Base-by-base conservation (phyloP, 1,140 invertebrate genomes). In the Drosophila parvula region DNA sequence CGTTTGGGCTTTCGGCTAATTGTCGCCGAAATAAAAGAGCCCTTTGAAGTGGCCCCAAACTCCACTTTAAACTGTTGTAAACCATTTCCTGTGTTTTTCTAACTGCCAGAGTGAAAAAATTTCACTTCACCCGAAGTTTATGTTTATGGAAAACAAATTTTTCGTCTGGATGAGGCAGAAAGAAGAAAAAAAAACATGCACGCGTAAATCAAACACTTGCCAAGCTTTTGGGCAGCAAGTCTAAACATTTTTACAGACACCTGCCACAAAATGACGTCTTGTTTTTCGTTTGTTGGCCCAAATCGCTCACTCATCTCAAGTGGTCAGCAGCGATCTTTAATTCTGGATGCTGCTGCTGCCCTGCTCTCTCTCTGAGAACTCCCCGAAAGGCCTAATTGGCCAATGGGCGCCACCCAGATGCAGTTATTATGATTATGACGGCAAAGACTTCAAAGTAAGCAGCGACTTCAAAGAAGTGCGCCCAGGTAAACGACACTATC, bases 231-330 rank as follows among this genome's bases (percentile, higher is more conserved):
- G 69, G 16, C 70, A 74, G 62, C 51, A 78, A 88, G 79, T 88
- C 84, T 88, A 88, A 88, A 88, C 84, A 88, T 88, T 88, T 88
- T 89, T 89, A 88, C 84, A 88, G 79, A 89, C 83, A 89, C 83
- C 83, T 88, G 84, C 84, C 84, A 89, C 64, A 77, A 88, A 30
- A 79, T 88, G 83, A 88, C 83, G 84, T 83, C 84, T 88, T 88
- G 84, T 89, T 88, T 79, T 89, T 64, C 73, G 64, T 56, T 55
- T 62, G 65, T 76, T 86, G 84, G 77, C 83, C 83, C 82, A 45
- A 83, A 88, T 88, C 79, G 80, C 77, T 86, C 83, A 88, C 81
- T 86, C 83, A 86, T 88, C 79, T 86, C 79, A 82, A 86, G 83
- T 86, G 83, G 83, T 86, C 79, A 85, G 78, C 78, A 50, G 48